These are phyloP conservation scores for Cremastinae sp. DNA, from an alignment of 2,888 invertebrate species.

Conservation along the genomic window DNA sequence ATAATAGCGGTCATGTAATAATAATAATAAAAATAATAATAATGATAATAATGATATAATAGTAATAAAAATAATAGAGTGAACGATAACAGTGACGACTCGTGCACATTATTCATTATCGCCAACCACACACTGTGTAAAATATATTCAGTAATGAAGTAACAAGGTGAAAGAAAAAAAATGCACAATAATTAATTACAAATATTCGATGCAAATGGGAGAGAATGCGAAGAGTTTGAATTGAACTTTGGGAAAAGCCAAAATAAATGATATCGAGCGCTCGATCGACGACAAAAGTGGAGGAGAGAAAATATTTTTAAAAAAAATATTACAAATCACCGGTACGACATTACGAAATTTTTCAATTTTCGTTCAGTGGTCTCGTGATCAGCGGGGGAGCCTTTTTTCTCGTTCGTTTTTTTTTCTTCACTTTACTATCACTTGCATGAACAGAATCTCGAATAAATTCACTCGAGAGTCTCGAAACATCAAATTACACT, in stretches of 20 bases:
- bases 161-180: constrained; percentile 69
- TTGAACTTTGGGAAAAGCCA: constrained; percentile 63
- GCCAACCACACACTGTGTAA: constrained; percentile 50
- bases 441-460: background rate
- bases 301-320: constrained; percentile 3
- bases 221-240: background rate
- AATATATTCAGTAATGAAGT: constrained; percentile 68
- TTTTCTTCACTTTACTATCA: too few species aligned
- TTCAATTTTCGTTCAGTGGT: constrained; percentile 28
- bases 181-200: constrained; percentile 62
- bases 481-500: constrained; percentile 5
- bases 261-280: constrained; percentile 50
- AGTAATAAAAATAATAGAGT: constrained; percentile 69
- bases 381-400: too few species aligned
- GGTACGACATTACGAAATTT: constrained; percentile 36
- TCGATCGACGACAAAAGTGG: constrained; percentile 28
- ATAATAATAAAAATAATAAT: constrained; percentile 63
- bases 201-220: constrained; percentile 17
- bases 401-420: constrained; percentile 1
- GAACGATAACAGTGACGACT: constrained; percentile 60
- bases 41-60: constrained; percentile 65
- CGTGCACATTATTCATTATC: constrained; percentile 61
- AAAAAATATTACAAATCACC: constrained; percentile 36
- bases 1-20: constrained; percentile 67
- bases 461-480: constrained; percentile 6